Base-by-base conservation (phyloP, 64 coral and sea anemone genomes). In the Platygyra sinensis region DNA sequence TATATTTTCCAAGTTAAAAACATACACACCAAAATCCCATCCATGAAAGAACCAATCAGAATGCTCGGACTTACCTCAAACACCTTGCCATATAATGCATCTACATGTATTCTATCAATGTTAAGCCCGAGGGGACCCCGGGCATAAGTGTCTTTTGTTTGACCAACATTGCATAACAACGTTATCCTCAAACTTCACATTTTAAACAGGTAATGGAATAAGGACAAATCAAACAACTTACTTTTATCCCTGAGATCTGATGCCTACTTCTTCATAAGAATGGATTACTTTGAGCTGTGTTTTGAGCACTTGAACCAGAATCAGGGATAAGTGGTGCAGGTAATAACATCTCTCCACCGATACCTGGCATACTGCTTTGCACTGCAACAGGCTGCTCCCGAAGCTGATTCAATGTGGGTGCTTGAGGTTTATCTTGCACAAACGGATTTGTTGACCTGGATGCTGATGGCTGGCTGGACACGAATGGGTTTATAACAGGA, bases 331-430 rank as follows among this genome's bases (percentile, higher is more conserved):
- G 90, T 57, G 90, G 90, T 13, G 83, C 73, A 10, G 90, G 90
- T 77, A 92, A 30, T 30, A 92, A 73, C 19, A 92, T 67, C 74
- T 79, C 82, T 49, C 90, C 74, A 33, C 90, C 75, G 13, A 87
- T 72, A 61, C 24, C 59, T 10, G 78, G 76, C 52, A 42, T 38
- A 55, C 30, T 75, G 39, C 61, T 86, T 33, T 31, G 59, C 5
- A 30, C 10, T 24, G 12, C 69, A 74, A 52, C 83, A 22, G 51
- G 42, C 57, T 83, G 82, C 25, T 87, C 74, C 24, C 97, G 97
- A 18, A 99, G 94, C 86, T 99, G 94, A 88, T 99, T 99, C 73
- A 99, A 25, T 73, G 97, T 95, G 46, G 97, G 97, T 91, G 94
- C 91, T 52, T 92, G 89, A 55, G 97, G 97, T 87, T 90, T 99